Conservation (phyloP, 2,113 vertebrate genomes). For the Naja naja region DNA sequence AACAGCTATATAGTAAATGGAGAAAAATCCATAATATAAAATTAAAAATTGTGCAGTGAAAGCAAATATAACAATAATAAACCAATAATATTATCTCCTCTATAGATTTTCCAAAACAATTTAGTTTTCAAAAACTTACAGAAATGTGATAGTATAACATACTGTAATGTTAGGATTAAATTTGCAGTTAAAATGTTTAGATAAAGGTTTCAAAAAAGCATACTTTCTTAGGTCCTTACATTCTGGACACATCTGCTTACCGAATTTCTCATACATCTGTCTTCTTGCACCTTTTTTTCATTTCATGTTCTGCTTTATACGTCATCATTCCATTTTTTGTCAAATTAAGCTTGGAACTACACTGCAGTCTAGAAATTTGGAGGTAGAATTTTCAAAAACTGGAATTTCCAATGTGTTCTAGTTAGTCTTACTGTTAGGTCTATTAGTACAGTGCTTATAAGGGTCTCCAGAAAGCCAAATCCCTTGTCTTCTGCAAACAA, state of each 20-base stretch:
- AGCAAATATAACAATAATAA: neutral
- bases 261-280: neutral
- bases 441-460: neutral
- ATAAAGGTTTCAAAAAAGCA: neutral
- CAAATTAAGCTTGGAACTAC: neutral
- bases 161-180: neutral
- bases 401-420: neutral
- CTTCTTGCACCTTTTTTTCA: neutral
- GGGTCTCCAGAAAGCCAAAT: neutral
- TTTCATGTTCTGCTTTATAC: neutral
- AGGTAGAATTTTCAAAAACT: neutral
- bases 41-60: neutral
- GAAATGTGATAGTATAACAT: neutral
- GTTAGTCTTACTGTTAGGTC: neutral
- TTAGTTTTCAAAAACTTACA: neutral
- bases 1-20: neutral
- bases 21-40: neutral
- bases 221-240: neutral
- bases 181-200: neutral
- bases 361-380: neutral
- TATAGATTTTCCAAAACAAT: neutral
- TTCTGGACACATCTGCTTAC: neutral
- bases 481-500: neutral
- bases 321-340: neutral
- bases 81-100: neutral